Evolutionary conservation across 2,113 vertebrate genomes (phyloP).

Genomic region (Aythya baeri): DNA sequence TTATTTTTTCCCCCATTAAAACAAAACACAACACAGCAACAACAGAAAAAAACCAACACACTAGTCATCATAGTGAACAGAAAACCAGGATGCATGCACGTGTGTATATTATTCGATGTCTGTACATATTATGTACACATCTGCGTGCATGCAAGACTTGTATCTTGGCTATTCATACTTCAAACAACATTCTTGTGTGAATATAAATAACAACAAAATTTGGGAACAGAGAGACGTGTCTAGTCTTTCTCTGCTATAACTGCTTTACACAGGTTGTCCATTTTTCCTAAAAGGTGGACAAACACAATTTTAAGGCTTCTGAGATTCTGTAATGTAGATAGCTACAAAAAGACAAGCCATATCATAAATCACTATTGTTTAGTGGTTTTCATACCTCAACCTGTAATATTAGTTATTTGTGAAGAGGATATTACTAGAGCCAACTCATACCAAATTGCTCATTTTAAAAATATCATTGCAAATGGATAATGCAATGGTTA

Average conservation of each 20-base stretch:
- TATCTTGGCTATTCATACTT: not conserved
- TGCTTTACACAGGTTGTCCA: not conserved
- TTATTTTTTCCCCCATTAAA: not conserved
- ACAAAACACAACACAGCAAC: not conserved
- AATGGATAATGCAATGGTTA: not conserved
- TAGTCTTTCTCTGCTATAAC: not conserved
- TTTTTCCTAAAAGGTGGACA: not conserved
- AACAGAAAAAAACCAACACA: too few species aligned
- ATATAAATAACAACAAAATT: not conserved
- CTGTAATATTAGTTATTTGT: not conserved
- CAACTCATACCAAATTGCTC: not conserved
- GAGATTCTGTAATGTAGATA: not conserved
- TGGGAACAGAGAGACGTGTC: not conserved
- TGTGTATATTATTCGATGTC: accelerated
- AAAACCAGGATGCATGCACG: not conserved
- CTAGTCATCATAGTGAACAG: not conserved
- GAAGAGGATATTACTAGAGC: not conserved
- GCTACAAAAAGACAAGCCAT: not conserved
- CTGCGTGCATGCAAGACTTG: accelerated
- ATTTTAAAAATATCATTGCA: not conserved
- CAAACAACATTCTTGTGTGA: not conserved
- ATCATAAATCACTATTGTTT: not conserved
- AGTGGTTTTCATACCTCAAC: not conserved
- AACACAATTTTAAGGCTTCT: not conserved
- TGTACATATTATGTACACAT: not conserved